Evolutionary conservation across 2,888 invertebrate genomes (phyloP), one percentile per base, ranked within the genome.

Genomic region (Busseola fusca): DNA sequence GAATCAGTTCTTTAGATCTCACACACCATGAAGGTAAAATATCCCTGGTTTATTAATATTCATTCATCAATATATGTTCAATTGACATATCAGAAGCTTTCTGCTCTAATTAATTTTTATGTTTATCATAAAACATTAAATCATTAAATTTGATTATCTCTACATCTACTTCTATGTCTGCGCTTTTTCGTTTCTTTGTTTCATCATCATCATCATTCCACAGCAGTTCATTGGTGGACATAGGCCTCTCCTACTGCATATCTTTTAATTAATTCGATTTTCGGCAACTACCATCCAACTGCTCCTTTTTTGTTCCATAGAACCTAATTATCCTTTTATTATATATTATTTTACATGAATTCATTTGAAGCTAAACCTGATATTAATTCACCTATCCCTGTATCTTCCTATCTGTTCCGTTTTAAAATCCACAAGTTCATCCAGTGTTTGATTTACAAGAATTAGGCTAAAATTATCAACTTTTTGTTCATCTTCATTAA

Each of bases 11-110:
- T 87, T 80, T 88, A 87, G 92, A 94, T 93, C 92, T 93, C 92
- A 92, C 76, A 78, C 88, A 91, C 86, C 65, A 95, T 95, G 94
- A 92, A 93, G 95, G 95, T 94, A 92, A 73, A 52, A n/a, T 0
- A 45, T 58, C 0, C 5, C 40, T 62, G 14, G 18, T 40, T 73
- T 63, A 60, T 58, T 64, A 9, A 30, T 37, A 60, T 25, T 69
- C 4, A 42, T 63, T 48, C 3, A 27, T 25, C 34, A 34, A 9
- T 27, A 16, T 54, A 42, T 48, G 3, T 50, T 30, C 7, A 25
- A 21, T 40, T 14, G n/a, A 4, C 48, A 68, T 37, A 5, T 7
- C 6, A 3, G 34, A 40, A 56, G 0, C 14, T 25, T 54, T 64
- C 34, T 59, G 52, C 40, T 79, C 40, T 59, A 6, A 6, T 58